phyloP scores from a whole-genome alignment of 2,113 vertebrate species.

The Anser brachyrhynchus region DNA sequence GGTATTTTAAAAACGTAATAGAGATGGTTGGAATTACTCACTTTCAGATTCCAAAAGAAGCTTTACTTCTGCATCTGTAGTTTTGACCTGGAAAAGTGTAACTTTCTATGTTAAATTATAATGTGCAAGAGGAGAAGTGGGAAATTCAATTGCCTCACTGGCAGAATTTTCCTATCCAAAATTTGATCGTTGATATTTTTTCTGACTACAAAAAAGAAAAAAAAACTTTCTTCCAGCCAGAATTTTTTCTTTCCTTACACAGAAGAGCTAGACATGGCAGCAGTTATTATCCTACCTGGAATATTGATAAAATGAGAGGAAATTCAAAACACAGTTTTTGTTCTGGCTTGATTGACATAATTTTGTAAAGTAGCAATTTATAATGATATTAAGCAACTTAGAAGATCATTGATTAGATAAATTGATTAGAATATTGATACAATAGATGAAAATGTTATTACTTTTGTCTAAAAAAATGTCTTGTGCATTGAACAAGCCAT shows the following conservation, averaged over 20 bases:
- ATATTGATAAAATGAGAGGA: background rate
- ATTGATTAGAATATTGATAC: background rate
- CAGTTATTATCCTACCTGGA: background rate
- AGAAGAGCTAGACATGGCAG: background rate
- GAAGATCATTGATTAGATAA: background rate
- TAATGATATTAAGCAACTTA: background rate
- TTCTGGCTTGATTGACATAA: background rate
- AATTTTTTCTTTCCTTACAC: background rate
- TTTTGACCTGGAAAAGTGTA: background rate
- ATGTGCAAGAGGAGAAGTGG: background rate
- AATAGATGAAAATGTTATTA: background rate
- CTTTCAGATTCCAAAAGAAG: background rate
- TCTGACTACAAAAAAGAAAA: background rate
- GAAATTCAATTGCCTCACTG: background rate
- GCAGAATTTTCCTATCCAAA: background rate
- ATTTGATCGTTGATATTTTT: background rate
- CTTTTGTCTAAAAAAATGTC: background rate
- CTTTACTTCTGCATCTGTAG: background rate
- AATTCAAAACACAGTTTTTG: background rate
- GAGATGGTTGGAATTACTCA: constrained; percentile 14
- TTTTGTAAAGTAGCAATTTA: background rate
- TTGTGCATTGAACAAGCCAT: background rate
- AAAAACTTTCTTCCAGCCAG: background rate
- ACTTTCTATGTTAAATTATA: background rate
- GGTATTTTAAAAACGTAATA: background rate